These are phyloP conservation scores for Lepidurus packardi DNA, from an alignment of 1,140 invertebrate genomes.

Conservation along the genomic window DNA sequence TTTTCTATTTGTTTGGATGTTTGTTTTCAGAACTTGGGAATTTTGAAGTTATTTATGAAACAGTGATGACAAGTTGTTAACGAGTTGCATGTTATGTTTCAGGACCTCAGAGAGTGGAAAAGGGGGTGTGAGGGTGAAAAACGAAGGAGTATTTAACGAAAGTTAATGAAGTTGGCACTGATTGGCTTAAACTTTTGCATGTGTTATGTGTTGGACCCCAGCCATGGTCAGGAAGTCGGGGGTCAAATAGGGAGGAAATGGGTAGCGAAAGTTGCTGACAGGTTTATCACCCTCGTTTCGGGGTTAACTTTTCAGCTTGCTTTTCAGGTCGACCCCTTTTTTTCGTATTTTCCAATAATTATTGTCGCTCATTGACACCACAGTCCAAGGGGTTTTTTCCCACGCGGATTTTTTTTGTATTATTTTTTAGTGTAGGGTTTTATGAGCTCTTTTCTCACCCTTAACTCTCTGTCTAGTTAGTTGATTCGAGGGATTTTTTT, in stretches of 20 bases:
- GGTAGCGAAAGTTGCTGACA: background rate
- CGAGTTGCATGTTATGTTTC: background rate
- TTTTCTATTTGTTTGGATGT: background rate
- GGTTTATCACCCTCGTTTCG: background rate
- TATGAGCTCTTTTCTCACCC: too few species aligned
- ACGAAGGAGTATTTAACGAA: background rate
- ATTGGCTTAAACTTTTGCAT: background rate
- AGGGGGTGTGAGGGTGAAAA: background rate
- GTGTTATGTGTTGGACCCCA: background rate
- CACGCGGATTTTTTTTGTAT: too few species aligned
- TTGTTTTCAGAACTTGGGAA: background rate
- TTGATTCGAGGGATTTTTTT: too few species aligned
- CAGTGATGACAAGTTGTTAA: conserved; percentile 9
- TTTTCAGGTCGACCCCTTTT: too few species aligned
- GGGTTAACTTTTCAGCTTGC: too few species aligned
- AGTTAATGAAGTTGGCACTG: conserved; percentile 1
- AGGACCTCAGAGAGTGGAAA: background rate
- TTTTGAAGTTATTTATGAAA: conserved; percentile 11
- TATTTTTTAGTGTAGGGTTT: too few species aligned
- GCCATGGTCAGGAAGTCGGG: background rate
- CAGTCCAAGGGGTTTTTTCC: too few species aligned
- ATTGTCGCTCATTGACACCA: background rate
- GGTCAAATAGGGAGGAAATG: background rate
- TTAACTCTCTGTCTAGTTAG: too few species aligned
- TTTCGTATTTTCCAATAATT: background rate